A percentile compares a stretch with the other conserved stretches of the same genome.
Evolutionary conservation across 2,113 vertebrate genomes (phyloP).

Genomic region (Apodemus speciosus): DNA sequence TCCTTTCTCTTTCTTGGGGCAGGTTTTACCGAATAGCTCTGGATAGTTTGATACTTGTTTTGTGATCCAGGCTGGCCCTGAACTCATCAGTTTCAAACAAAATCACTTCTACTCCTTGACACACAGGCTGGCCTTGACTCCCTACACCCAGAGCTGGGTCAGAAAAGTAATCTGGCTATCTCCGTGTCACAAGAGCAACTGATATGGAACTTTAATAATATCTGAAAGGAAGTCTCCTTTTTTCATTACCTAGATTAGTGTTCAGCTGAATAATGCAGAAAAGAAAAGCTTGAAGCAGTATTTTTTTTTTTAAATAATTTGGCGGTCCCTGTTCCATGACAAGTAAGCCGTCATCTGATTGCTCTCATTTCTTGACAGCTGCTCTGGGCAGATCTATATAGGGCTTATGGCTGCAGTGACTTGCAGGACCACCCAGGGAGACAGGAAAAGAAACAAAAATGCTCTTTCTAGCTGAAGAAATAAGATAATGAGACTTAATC

Average conservation of each 20-base stretch:
- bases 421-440: background rate
- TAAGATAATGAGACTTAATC: background rate
- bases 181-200: background rate
- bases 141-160: background rate
- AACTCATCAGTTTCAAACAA: background rate
- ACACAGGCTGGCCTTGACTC: background rate
- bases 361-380: background rate
- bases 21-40: background rate
- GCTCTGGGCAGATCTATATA: background rate
- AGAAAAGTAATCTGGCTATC: background rate
- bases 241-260: background rate
- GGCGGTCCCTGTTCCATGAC: background rate
- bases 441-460: background rate
- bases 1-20: background rate
- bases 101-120: background rate
- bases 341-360: background rate
- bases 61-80: background rate
- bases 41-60: no score
- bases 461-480: background rate
- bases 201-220: background rate
- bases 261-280: background rate
- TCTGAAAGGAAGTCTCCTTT: background rate
- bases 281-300: background rate
- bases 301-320: constrained; percentile 7
- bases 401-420: background rate